Evolutionary conservation across 2,888 invertebrate genomes (phyloP), one percentile per base, ranked within the genome.

Genomic region (Plebejus anna): DNA sequence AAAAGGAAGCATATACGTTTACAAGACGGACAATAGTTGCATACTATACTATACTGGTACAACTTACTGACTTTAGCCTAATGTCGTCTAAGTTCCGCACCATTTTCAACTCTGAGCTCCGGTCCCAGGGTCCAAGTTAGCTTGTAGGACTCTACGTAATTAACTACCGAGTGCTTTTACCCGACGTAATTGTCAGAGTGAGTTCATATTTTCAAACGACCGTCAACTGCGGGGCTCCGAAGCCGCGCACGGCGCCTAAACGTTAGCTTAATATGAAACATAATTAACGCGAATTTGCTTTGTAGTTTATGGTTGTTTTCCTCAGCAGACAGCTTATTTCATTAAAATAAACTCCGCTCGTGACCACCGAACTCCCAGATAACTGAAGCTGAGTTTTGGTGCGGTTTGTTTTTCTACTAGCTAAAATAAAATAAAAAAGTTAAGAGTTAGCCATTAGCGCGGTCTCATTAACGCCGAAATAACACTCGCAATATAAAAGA

Each of bases 401-500:
- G 9, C 28, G 28, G n/a, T 32, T 75, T n/a, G n/a, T 42, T 51
- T 72, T 28, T 32, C 16, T 55, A 6, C 28, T 28, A 13, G 51
- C 55, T 59, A 36, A 57, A 59, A 75, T 75, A 38, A 55, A 71
- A 72, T 75, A 77, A 75, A 77, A 38, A 75, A 75, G 72, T 78
- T 78, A 82, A 83, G 82, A 82, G 84, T 84, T 81, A 79, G 79
- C 82, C 83, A 82, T 82, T 83, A 83, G 80, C 82, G 79, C 81
- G 81, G 83, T 84, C 90, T 92, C 92, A 91, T 92, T 92, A 92
- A 79, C 80, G 85, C 85, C 86, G 84, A 89, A 89, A 90, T 90
- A 89, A 88, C 89, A 87, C 86, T 84, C 83, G 88, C 89, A 91
- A 92, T 92, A 90, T 90, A 92, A 91, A 91, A 89, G 88, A 87